These are phyloP conservation scores for Haliclystus octoradiatus DNA, from an alignment of 30 jellyfish, hydroid and myxozoan genomes.

Conservation along the genomic window DNA sequence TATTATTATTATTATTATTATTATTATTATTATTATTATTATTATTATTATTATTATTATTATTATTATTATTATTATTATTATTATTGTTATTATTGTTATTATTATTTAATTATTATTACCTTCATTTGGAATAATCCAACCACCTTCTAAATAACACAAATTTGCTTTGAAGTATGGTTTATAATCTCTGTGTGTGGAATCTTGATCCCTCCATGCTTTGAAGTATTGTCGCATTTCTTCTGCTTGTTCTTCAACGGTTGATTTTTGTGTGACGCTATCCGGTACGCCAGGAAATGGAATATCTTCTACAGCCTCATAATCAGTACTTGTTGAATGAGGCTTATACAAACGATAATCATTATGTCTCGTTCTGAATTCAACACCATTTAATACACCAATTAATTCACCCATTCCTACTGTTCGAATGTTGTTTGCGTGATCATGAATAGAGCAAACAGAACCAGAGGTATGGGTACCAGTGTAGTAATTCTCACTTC, in stretches of 20 bases:
- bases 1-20: no score
- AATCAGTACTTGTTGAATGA: conserved; percentile 1
- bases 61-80: no score
- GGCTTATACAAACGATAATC: conserved; percentile 34
- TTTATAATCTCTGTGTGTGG: conserved; percentile 56
- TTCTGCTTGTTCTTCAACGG: neutral
- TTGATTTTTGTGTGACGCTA: neutral
- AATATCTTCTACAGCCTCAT: neutral
- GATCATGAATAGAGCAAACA: conserved; percentile 38
- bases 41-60: no score
- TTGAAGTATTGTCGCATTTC: conserved; percentile 87
- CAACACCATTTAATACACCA: conserved; percentile 33
- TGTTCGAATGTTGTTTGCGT: conserved; percentile 36
- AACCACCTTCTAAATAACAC: conserved; percentile 92
- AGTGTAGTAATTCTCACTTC: conserved; percentile 12
- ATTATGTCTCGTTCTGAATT: conserved; percentile 33
- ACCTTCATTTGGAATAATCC: conserved; percentile 53
- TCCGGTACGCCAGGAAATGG: neutral
- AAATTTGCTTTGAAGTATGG: conserved; percentile 65
- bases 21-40: no score
- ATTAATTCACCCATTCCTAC: conserved; percentile 48
- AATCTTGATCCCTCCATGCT: conserved; percentile 87
- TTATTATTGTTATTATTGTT: no score
- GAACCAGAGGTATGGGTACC: conserved; percentile 32
- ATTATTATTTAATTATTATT: no score